Evolutionary conservation across 2,888 invertebrate species (phyloP).

Genomic region (Drosophila lutescens): DNA sequence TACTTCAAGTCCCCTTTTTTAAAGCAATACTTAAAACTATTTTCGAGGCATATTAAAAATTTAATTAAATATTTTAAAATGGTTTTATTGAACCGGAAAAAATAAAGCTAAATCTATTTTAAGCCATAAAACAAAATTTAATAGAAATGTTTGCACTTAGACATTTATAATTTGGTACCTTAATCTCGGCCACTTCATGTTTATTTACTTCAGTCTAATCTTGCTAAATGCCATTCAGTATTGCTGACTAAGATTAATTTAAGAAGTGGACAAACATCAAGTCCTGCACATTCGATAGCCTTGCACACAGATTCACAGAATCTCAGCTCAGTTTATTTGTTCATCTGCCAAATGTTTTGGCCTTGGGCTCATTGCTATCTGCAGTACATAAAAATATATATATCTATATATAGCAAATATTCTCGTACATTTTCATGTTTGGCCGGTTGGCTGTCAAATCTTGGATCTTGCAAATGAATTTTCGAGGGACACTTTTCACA

Average conservation of each 20-base stretch:
- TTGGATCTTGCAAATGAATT: constrained; percentile 42
- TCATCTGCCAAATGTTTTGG: constrained; percentile 20
- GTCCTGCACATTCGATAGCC: constrained; percentile 15
- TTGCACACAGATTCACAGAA: constrained; percentile 12
- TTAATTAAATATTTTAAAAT: too few species aligned
- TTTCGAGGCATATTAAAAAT: too few species aligned
- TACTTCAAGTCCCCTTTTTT: too few species aligned
- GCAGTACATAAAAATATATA: constrained; percentile 7
- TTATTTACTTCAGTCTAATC: not conserved
- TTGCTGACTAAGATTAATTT: constrained; percentile 13
- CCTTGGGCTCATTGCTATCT: constrained; percentile 25
- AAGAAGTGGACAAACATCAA: constrained; percentile 10
- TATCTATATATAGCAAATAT: not conserved
- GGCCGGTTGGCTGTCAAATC: constrained; percentile 26
- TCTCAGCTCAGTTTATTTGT: constrained; percentile 23
- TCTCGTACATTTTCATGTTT: constrained; percentile 19
- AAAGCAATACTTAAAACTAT: too few species aligned
- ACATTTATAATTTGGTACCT: not conserved
- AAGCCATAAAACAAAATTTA: too few species aligned
- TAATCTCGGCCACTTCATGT: not conserved
- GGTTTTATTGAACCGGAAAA: too few species aligned
- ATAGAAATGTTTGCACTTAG: not conserved
- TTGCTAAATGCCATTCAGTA: constrained; percentile 4
- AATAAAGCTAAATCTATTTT: too few species aligned
- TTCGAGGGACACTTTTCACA: constrained; percentile 38